A percentile compares a stretch with the other conserved stretches of the same genome.
Conservation (phyloP, 2,888 invertebrate genomes). For the Sussaba pulchella region DNA sequence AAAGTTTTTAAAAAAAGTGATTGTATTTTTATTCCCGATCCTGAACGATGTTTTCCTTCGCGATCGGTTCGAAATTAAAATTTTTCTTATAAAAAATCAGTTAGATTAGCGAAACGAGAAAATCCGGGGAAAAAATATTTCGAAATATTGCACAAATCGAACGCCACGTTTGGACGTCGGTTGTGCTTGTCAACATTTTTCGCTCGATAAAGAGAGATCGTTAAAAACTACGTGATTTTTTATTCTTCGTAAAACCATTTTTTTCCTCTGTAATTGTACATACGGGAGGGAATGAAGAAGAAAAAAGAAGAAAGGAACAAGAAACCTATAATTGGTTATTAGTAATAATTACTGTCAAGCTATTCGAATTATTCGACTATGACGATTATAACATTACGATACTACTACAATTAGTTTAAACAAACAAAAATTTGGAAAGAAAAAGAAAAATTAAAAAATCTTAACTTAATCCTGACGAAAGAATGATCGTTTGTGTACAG, state of each 20-base stretch:
- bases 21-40: neutral
- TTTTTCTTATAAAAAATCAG: neutral
- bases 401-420: constrained; percentile 66
- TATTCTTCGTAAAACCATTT: constrained; percentile 76
- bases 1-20: constrained; percentile 16
- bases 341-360: constrained; percentile 68
- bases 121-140: neutral
- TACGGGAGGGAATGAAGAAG: constrained; percentile 44
- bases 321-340: constrained; percentile 71
- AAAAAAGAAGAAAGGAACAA: constrained; percentile 18
- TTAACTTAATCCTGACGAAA: constrained; percentile 49
- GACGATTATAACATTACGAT: constrained; percentile 63
- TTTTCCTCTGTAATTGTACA: constrained; percentile 72
- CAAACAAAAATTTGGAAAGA: constrained; percentile 42
- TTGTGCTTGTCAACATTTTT: no score
- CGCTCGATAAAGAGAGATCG: no score
- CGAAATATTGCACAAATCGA: constrained; percentile 30
- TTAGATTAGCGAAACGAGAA: neutral
- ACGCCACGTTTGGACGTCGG: constrained; percentile 18
- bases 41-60: constrained; percentile 1
- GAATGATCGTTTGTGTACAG: constrained; percentile 59
- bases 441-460: constrained; percentile 57
- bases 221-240: constrained; percentile 81
- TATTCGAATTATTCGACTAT: constrained; percentile 65
- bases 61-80: neutral